These are phyloP conservation scores for Calcarius lapponicus DNA, from an alignment of 2,797 vertebrate genomes.

Conservation along the genomic window DNA sequence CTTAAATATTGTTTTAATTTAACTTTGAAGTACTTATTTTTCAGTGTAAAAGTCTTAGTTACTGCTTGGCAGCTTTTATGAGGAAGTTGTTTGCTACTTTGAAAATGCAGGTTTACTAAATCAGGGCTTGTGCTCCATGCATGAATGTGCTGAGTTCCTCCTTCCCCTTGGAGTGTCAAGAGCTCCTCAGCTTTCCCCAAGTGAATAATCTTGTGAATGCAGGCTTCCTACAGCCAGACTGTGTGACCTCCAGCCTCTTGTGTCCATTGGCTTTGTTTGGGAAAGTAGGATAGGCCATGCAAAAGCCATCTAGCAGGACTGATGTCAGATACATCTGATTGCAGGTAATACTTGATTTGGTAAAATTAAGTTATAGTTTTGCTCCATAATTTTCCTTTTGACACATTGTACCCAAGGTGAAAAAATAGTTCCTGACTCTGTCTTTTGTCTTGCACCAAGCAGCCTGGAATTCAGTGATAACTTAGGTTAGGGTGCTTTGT, in stretches of 20 bases:
- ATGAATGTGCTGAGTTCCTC: background rate
- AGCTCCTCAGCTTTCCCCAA: background rate
- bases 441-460: background rate
- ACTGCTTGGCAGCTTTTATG: background rate
- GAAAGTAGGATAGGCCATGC: background rate
- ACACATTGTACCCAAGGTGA: background rate
- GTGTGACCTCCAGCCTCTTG: background rate
- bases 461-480: background rate
- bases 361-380: background rate
- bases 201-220: background rate
- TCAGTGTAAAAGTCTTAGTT: background rate
- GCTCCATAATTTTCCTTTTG: background rate
- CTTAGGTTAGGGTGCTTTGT: background rate
- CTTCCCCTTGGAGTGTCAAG: background rate
- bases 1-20: background rate
- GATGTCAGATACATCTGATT: background rate
- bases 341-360: background rate
- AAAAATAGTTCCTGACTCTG: background rate
- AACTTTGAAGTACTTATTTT: background rate
- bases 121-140: background rate
- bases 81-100: constrained; percentile 8
- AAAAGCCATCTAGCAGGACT: background rate
- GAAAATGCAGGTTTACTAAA: background rate
- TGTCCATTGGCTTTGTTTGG: background rate
- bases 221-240: background rate